Evolutionary conservation across 2,797 vertebrate species (phyloP), one percentile per base, ranked within the genome.

Genomic region (Gallinago solitaria): DNA sequence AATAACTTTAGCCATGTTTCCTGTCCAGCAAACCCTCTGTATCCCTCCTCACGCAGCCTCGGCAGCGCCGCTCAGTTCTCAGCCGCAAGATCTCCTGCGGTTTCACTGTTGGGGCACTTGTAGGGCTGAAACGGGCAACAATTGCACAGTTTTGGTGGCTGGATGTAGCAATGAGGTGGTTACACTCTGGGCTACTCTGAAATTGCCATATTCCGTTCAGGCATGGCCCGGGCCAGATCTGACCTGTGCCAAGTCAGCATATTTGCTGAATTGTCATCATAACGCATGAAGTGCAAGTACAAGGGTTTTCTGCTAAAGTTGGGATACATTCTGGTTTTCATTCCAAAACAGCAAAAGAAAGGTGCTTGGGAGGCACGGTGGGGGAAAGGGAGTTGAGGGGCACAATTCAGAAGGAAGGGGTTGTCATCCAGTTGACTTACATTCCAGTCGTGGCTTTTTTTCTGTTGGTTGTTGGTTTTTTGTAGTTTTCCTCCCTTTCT

Each of bases 1-100:
- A 97, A 96, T 97, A 97, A 96, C 83, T 80, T 68, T 17, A 87
- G 75, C 33, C 50, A 11, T 67, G 23, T 63, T 15, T 77, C 3
- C 4, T 53, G n/a, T 60, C 54, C 35, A 61, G 3, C 48, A 50
- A 16, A 28, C 33, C 19, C 4, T 64, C 12, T 32, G 21, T 79
- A 67, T 47, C 81, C 71, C 24, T 75, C 43, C 68, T 92, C n/a
- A 9, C 16, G 16, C n/a, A 74, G 48, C 64, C 61, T 74, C 6
- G 3, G 45, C n/a, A 47, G 33, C 11, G 17, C 63, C 63, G 43
- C 74, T 86, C 59, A 24, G 0, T 57, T 80, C 56, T 69, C 21
- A 20, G 4, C 61, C 48, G 21, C 53, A 59, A 21, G 39, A 59
- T 51, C 50, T 85, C 24, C 27, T 68, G 11, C 30, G 9, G 19